phyloP scores from a whole-genome alignment of 2,888 invertebrate genomes.

The Rugalucina vietnamica region DNA sequence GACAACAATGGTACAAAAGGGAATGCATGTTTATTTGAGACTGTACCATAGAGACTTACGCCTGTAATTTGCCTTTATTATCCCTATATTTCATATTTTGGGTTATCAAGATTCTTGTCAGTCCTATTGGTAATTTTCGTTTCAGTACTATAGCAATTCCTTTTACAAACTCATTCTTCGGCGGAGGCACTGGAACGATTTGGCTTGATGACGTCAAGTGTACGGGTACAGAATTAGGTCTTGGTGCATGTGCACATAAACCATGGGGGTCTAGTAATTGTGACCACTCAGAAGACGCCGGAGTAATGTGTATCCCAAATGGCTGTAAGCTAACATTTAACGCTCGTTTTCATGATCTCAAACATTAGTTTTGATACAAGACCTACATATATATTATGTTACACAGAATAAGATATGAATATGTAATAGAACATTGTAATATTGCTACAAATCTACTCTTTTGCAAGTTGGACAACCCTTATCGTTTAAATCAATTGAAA shows the following conservation, averaged over 20 bases:
- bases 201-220: conserved; percentile 75
- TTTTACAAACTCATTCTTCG: conserved; percentile 63
- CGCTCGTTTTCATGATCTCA: background rate
- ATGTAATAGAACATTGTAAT: background rate
- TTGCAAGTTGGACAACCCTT: too few species aligned
- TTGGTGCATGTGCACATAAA: conserved; percentile 70
- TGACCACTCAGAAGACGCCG: conserved; percentile 69
- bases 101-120: too few species aligned
- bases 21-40: too few species aligned
- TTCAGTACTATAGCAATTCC: conserved; percentile 66
- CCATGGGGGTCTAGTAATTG: conserved; percentile 70
- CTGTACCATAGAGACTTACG: too few species aligned
- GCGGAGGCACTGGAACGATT: conserved; percentile 66
- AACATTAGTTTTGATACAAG: too few species aligned
- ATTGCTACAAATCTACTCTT: background rate
- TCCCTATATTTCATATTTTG: too few species aligned
- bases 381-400: too few species aligned
- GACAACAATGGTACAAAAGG: too few species aligned
- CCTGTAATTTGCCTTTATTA: too few species aligned
- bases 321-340: background rate
- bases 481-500: too few species aligned
- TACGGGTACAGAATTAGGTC: conserved; percentile 64
- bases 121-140: too few species aligned
- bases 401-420: too few species aligned
- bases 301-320: conserved; percentile 66